Evolutionary conservation across 2,797 vertebrate species (phyloP).

Genomic region (Sebastes trivittatus): DNA sequence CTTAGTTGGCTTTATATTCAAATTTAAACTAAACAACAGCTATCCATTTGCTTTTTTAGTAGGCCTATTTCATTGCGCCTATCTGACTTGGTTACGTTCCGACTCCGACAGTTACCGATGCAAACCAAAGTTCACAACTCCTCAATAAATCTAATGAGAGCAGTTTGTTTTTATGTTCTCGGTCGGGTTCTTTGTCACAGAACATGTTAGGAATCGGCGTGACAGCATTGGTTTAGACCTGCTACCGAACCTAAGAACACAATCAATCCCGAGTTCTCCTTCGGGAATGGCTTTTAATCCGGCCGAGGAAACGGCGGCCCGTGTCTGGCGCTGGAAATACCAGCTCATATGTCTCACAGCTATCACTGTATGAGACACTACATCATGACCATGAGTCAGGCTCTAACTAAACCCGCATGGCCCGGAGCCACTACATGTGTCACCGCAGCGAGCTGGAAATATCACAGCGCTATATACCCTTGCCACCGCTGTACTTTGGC

Average conservation of each 20-base stretch:
- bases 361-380: constrained; percentile 74
- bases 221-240: constrained; percentile 51
- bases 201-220: constrained; percentile 25
- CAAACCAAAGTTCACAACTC: background rate
- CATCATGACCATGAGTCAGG: constrained; percentile 80
- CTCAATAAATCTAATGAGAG: constrained; percentile 29
- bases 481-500: constrained; percentile 68
- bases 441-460: constrained; percentile 70
- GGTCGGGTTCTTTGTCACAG: constrained; percentile 35
- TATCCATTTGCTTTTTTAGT: background rate
- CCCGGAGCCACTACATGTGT: constrained; percentile 76
- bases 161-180: constrained; percentile 14
- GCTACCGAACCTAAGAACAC: constrained; percentile 56
- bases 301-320: constrained; percentile 52
- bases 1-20: background rate
- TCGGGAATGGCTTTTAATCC: constrained; percentile 70
- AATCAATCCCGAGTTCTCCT: constrained; percentile 68
- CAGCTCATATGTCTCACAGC: constrained; percentile 76
- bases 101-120: constrained; percentile 6
- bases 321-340: constrained; percentile 70
- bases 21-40: background rate
- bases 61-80: background rate
- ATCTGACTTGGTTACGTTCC: background rate
- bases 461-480: constrained; percentile 67
- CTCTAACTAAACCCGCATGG: constrained; percentile 79